phyloP scores from a whole-genome alignment of 2,888 invertebrate genomes.

The Acanthopleura granulata region DNA sequence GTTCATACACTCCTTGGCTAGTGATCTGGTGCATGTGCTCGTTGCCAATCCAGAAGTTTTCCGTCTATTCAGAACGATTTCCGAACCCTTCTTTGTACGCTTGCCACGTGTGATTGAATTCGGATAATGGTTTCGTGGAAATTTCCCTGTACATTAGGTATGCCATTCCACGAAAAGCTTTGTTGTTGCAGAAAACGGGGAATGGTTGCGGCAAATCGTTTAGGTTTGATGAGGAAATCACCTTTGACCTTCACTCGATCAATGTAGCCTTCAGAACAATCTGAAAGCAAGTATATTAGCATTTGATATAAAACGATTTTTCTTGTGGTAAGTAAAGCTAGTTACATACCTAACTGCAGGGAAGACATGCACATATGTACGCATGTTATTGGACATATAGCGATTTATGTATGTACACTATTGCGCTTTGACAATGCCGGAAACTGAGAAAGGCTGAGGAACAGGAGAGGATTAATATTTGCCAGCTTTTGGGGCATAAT shows the following conservation, averaged over 20 bases:
- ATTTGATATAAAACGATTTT: no score
- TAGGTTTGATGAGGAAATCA: neutral
- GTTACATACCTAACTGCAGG: no score
- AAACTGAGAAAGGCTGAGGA: no score
- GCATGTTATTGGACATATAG: no score
- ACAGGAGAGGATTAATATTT: no score
- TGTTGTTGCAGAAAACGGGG: neutral
- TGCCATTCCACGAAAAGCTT: neutral
- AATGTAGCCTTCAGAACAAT: no score
- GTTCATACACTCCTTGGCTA: neutral
- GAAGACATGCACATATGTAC: no score
- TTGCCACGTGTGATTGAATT: neutral
- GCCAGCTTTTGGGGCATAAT: no score
- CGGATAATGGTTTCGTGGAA: neutral
- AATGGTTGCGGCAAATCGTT: neutral
- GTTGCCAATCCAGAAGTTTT: neutral
- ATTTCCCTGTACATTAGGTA: neutral
- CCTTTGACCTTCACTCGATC: neutral
- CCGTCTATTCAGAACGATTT: neutral
- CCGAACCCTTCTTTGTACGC: neutral
- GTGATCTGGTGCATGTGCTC: neutral
- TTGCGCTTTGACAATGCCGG: no score
- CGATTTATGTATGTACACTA: no score
- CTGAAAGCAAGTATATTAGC: no score
- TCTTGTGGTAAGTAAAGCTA: no score